Percentiles rank a stretch among this genome's conserved stretches.
Conservation (phyloP, 2,888 invertebrate species). For the Teinopalpus imperialis region DNA sequence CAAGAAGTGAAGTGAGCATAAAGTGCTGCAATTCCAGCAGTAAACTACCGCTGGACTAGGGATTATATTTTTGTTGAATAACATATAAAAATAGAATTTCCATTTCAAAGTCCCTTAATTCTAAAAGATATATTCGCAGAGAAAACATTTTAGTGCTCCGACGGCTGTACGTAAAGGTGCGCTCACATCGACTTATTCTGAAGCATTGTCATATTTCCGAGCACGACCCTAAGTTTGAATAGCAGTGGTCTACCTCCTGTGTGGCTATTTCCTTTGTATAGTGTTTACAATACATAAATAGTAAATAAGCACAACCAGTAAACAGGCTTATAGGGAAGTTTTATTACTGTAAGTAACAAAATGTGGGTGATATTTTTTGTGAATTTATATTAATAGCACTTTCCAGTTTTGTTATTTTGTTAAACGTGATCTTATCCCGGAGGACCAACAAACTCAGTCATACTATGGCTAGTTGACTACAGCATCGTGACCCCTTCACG, state of each 20-base stretch:
- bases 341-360: constrained; percentile 45
- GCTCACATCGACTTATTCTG: constrained; percentile 61
- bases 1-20: too few relatives aligned
- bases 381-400: background rate
- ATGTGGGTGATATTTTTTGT: constrained; percentile 14
- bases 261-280: constrained; percentile 62
- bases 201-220: constrained; percentile 73
- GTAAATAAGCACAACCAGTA: constrained; percentile 58
- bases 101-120: too few relatives aligned
- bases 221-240: constrained; percentile 58
- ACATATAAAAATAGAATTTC: too few relatives aligned
- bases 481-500: too few relatives aligned
- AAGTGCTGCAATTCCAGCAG: too few relatives aligned
- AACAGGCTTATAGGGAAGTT: constrained; percentile 62
- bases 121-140: too few relatives aligned
- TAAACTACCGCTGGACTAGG: too few relatives aligned
- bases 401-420: too few relatives aligned
- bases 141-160: constrained; percentile 48
- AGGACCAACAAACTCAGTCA: too few relatives aligned
- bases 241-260: constrained; percentile 49
- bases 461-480: too few relatives aligned
- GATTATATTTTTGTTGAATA: too few relatives aligned
- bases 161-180: constrained; percentile 58
- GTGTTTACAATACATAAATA: constrained; percentile 67
- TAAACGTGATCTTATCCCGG: too few relatives aligned